Evolutionary conservation across 2,888 invertebrate genomes (phyloP).

Genomic region (Anodontia alba): DNA sequence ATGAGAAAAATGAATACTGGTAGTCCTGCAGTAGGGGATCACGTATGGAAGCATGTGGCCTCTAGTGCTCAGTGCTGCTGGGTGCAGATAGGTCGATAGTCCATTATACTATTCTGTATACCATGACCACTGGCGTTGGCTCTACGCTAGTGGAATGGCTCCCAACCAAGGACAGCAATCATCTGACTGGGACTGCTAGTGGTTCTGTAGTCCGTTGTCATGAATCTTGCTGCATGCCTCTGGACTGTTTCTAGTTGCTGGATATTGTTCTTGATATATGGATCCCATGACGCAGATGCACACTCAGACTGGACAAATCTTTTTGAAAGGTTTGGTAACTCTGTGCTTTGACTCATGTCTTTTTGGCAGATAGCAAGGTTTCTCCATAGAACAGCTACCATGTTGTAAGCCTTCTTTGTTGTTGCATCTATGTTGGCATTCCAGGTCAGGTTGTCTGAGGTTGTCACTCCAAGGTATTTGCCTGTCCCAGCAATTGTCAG

Average conservation of each 20-base stretch:
- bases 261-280: conserved; percentile 34
- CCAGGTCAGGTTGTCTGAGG: conserved; percentile 32
- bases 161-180: conserved; percentile 8
- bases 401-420: conserved; percentile 41
- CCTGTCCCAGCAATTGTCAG: not conserved
- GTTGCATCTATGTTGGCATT: conserved; percentile 20
- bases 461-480: conserved; percentile 45
- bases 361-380: conserved; percentile 34
- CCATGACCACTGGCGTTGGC: not conserved
- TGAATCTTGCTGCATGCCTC: too few species aligned
- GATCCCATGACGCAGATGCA: conserved; percentile 41
- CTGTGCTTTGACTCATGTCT: conserved; percentile 30
- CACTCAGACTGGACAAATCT: conserved; percentile 40
- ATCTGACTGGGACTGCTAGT: too few species aligned
- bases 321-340: conserved; percentile 40
- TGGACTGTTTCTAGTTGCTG: too few species aligned
- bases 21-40: too few species aligned
- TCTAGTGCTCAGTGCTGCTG: too few species aligned
- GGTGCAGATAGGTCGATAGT: conserved; percentile 12
- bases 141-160: not conserved
- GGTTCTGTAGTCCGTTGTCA: conserved; percentile 29
- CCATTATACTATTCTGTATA: conserved; percentile 7
- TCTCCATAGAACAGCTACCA: conserved; percentile 23
- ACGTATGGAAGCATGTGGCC: too few species aligned
- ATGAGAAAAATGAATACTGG: too few species aligned